phyloP scores from a whole-genome alignment of 2,113 vertebrate genomes.

The Phrynocephalus versicolor region DNA sequence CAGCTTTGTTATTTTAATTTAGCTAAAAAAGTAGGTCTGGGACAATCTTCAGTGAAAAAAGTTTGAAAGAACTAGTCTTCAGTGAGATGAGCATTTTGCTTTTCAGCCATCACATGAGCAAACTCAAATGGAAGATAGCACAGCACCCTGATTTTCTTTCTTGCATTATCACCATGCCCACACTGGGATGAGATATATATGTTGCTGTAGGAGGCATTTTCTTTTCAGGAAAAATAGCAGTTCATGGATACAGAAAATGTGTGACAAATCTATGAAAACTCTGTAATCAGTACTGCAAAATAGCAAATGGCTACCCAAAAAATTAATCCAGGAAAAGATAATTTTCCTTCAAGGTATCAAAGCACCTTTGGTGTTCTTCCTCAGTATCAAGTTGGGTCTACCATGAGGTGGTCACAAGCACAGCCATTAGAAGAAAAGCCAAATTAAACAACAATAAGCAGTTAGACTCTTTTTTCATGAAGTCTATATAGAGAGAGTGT shows the following conservation, averaged over 20 bases:
- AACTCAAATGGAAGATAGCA: neutral
- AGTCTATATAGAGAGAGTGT: too few species aligned
- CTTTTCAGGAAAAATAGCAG: neutral
- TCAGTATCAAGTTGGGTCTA: neutral
- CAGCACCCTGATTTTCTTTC: neutral
- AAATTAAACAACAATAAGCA: neutral
- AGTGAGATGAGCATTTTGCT: neutral
- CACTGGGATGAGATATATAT: neutral
- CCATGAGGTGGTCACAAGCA: neutral
- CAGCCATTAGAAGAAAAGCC: neutral
- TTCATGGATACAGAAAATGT: neutral
- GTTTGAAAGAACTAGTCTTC: neutral
- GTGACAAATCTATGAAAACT: neutral
- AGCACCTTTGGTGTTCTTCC: neutral
- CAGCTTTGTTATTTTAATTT: neutral
- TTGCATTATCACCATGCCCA: neutral
- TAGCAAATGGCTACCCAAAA: neutral
- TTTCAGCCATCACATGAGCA: neutral
- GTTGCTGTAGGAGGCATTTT: neutral
- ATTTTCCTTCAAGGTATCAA: neutral
- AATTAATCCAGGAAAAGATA: neutral
- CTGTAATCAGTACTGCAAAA: neutral
- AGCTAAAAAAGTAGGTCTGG: neutral
- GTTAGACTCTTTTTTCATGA: neutral
- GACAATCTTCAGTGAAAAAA: neutral